Evolutionary conservation across 2,113 vertebrate species (phyloP), one percentile per base, ranked within the genome.

Genomic region (Coturnix japonica): DNA sequence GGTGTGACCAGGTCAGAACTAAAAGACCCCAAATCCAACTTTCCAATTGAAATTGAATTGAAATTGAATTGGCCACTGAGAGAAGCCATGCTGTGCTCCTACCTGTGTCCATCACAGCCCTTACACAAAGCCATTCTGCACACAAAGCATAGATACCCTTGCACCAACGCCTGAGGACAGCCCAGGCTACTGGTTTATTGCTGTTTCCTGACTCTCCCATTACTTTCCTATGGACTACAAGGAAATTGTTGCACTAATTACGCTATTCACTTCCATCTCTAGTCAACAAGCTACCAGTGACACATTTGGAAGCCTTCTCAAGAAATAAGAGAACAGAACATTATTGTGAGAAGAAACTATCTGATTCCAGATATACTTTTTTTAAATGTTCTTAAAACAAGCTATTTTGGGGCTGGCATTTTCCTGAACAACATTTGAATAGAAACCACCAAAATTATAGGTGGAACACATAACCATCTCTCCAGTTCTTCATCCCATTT

Each of bases 41-140:
- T 61, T 59, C 23, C 0, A 0, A 28, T 69, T 59, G 69, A 46
- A n/a, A n/a, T n/a, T n/a, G n/a, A n/a, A n/a, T n/a, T n/a, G n/a
- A n/a, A n/a, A n/a, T n/a, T n/a, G n/a, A n/a, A n/a, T n/a, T n/a
- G n/a, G n/a, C n/a, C 83, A 78, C 53, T 56, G 65, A 31, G 17
- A 69, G 43, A 80, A 46, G 33, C 21, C 51, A 63, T 10, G 30
- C n/a, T 41, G 80, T 25, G 44, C 70, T 80, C 53, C 57, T 53
- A 60, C 12, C 43, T 2, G 5, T 57, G 59, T 9, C 59, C 63
- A 57, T 31, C 71, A 53, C 31, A 64, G 60, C 30, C 54, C 61
- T 81, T 84, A 35, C 18, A 35, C 46, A 84, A 56, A 77, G 61
- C 43, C 30, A 9, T 21, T 67, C 80, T 76, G 69, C 17, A 93